Conservation (phyloP, 2,888 invertebrate species). For the Caenorhabditis imperialis region DNA sequence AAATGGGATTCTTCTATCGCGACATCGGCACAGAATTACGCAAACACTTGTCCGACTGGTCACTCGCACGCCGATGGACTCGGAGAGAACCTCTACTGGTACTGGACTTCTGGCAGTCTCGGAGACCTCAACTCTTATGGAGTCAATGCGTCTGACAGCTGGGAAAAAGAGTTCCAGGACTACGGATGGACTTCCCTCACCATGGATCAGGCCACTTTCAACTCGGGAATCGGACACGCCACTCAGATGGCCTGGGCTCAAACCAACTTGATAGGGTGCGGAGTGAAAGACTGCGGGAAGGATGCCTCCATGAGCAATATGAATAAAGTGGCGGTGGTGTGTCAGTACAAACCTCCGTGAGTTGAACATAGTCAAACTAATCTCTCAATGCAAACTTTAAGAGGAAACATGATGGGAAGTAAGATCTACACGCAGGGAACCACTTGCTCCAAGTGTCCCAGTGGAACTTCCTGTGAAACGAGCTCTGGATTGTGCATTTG, state of each 20-base stretch:
- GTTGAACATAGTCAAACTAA: not conserved
- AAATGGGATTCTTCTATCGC: constrained; percentile 37
- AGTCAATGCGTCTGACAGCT: constrained; percentile 8
- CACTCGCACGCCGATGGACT: constrained; percentile 37
- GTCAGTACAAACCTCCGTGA: constrained; percentile 49
- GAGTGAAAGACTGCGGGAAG: constrained; percentile 34
- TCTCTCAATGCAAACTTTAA: constrained; percentile 4
- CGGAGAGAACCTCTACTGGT: constrained; percentile 53
- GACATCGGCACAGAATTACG: constrained; percentile 33
- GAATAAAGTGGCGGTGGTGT: constrained; percentile 48
- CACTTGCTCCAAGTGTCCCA: constrained; percentile 35
- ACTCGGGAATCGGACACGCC: constrained; percentile 46
- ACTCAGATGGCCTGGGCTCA: constrained; percentile 56
- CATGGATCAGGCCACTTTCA: constrained; percentile 21
- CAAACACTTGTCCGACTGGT: constrained; percentile 34
- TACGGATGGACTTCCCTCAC: constrained; percentile 33
- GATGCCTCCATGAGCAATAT: constrained; percentile 15
- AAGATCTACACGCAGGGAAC: constrained; percentile 21
- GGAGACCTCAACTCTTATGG: constrained; percentile 43
- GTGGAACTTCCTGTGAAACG: constrained; percentile 27
- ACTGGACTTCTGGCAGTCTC: constrained; percentile 21
- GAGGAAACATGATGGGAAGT: constrained; percentile 34
- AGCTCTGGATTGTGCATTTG: constrained; percentile 32
- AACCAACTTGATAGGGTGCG: constrained; percentile 37
- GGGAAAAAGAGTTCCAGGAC: too few species aligned